These are phyloP conservation scores for Silvanus unidentatus DNA, from an alignment of 2,888 invertebrate species.

Conservation along the genomic window DNA sequence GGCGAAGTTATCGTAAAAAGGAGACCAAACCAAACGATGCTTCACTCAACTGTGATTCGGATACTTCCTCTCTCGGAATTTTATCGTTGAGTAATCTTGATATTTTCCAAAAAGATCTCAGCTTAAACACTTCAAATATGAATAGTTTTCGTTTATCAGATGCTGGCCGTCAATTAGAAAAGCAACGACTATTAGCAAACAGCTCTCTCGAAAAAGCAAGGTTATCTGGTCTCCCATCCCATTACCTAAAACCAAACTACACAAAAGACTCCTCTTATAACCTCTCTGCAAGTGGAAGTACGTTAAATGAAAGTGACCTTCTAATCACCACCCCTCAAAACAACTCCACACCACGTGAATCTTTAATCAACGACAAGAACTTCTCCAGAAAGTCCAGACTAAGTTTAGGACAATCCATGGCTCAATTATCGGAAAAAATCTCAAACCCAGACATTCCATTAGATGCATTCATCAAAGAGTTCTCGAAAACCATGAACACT, in stretches of 20 bases:
- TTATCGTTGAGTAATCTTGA: slow-evolving; percentile 10
- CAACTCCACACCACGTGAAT: slow-evolving; percentile 34
- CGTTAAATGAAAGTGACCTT: slow-evolving; percentile 38
- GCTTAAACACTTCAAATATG: neutral
- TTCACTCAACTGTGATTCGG: neutral
- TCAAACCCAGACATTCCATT: slow-evolving; percentile 29
- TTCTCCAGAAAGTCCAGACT: neutral
- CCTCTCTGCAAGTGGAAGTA: slow-evolving; percentile 28
- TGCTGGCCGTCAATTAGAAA: slow-evolving; percentile 16
- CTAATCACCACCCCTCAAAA: slow-evolving; percentile 23
- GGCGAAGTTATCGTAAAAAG: slow-evolving; percentile 25
- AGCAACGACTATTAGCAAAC: slow-evolving; percentile 28
- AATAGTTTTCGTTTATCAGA: slow-evolving; percentile 3
- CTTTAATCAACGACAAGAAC: slow-evolving; percentile 10
- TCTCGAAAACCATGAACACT: slow-evolving; percentile 20
- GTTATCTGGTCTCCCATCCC: slow-evolving; percentile 31
- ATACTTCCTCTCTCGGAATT: slow-evolving; percentile 11
- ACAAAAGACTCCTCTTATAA: slow-evolving; percentile 12
- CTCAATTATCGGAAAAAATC: slow-evolving; percentile 27
- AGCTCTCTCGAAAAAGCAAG: slow-evolving; percentile 27
- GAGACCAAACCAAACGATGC: neutral
- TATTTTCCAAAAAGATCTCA: neutral
- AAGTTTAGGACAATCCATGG: slow-evolving; percentile 13
- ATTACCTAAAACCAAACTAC: slow-evolving; percentile 26
- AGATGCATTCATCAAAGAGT: slow-evolving; percentile 27